Base-by-base conservation (phyloP, 23 tunicate genomes). In the Halocynthia roretzi region DNA sequence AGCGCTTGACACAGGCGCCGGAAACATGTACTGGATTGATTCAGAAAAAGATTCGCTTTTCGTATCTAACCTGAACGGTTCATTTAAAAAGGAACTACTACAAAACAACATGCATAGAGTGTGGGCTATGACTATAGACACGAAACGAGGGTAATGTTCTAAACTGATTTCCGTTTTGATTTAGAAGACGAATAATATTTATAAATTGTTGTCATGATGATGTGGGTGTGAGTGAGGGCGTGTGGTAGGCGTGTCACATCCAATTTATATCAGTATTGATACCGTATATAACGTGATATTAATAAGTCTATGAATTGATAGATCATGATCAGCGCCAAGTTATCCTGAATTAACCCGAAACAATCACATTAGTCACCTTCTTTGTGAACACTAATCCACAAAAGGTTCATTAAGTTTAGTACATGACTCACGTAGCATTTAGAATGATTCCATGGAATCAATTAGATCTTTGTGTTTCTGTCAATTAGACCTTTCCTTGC, bases 11-110 rank as follows among this genome's bases (percentile, higher is more conserved):
- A 67, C 15, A 5, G 55, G 44, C 2, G 79, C 95, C 8, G 54
- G 87, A 63, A 88, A 88, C 77, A 67, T 88, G 51, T 88, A 88
- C 71, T 75, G 62, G 49, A 84, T 75, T 5, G 77, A 88, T 23
- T 54, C 84, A 31, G 61, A 55, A 5, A 18, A 51, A 57, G 87
- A 78, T 22, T 72, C 95, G 6, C 74, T 88, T 10, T 70, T 64
- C 12, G 84, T 88, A 19, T 19, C 80, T 0, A 77, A 86, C 55
- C 76, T 83, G 51, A 84, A 88, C 12, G 80, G 86, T 15, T 68
- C 86, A 6, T 77, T 78, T 72, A 23, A 80, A 1, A 20, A 78
- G 11, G 73, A 76, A 7, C 83, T 88, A 7, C 95, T 83, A 15
- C 70, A 74, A 9, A 22, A 73, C 54, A 60, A 83, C 79, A 71